Base-by-base conservation (phyloP, 2,888 invertebrate genomes). In the Drepana falcataria region DNA sequence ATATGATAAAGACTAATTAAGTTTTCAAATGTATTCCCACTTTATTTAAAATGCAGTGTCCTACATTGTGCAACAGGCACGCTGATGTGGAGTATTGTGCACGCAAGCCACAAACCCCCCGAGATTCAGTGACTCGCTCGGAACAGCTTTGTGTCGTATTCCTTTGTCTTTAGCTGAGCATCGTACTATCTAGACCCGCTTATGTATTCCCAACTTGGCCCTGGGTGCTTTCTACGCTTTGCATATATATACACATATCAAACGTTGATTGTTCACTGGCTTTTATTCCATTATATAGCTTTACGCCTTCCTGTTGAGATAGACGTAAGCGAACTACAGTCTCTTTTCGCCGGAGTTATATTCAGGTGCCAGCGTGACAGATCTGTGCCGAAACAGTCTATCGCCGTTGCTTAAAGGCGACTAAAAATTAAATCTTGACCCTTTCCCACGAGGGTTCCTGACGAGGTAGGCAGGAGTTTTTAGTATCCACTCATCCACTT, bases 131-230 rank as follows among this genome's bases (percentile, higher is more conserved):
- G 66, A 74, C 72, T 77, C 69, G 68, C 69, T 66, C 69, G 63
- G 69, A 79, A 81, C 78, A 75, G 77, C 75, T 79, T 77, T 74
- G 71, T 73, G 69, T 65, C 68, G 68, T 73, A 66, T 72, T 75
- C 75, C 71, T 80, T 81, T 79, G 77, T 78, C 72, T 75, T 75
- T 73, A 72, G 72, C 71, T 68, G 73, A 76, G 69, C 74, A 73
- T 73, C 69, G 67, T 56, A 60, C 63, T 62, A 63, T 73, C 66
- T 72, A 60, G 65, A 69, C 65, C 66, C 71, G 66, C 64, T 73
- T 71, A 73, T 71, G 65, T 66, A 74, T 72, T 73, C 68, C 61
- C 62, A 67, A 72, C 68, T 73, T 69, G 65, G 64, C 69, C 65
- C 61, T 61, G 53, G 66, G 61, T 59, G 54, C 40, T 51, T 51